These are phyloP conservation scores for Drosophila pseudoobscura DNA, from an alignment of 1,140 invertebrate genomes.

Conservation along the genomic window DNA sequence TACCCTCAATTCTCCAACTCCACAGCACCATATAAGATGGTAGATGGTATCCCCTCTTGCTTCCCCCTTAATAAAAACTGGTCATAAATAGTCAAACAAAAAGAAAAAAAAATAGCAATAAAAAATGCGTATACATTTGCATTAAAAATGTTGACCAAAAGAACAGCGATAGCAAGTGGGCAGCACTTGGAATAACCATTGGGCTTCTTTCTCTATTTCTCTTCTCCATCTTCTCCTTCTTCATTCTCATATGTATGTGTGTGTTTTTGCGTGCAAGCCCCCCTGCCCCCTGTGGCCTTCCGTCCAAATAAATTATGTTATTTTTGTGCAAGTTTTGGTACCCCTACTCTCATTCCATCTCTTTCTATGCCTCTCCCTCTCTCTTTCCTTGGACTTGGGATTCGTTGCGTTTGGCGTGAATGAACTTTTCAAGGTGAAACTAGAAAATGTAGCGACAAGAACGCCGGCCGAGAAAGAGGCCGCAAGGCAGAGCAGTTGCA, in stretches of 20 bases:
- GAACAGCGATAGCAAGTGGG: too few relatives aligned
- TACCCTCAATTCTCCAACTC: constrained; percentile 16
- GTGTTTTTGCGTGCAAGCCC: constrained; percentile 57
- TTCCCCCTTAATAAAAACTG: constrained; percentile 30
- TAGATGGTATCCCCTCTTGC: constrained; percentile 10
- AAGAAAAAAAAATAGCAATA: constrained; percentile 6
- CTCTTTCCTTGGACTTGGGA: constrained; percentile 53
- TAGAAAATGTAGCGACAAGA: constrained; percentile 73
- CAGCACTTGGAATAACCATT: too few relatives aligned
- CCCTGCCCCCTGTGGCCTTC: constrained; percentile 35
- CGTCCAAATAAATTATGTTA: constrained; percentile 78
- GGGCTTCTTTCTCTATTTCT: constrained; percentile 2
- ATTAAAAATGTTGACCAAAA: constrained; percentile 70
- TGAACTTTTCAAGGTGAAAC: constrained; percentile 83
- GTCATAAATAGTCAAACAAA: constrained; percentile 59
- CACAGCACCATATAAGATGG: constrained; percentile 15
- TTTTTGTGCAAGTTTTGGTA: constrained; percentile 79
- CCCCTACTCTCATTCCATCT: constrained; percentile 24
- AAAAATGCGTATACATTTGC: constrained; percentile 75
- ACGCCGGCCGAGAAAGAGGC: constrained; percentile 32
- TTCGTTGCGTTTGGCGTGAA: constrained; percentile 76
- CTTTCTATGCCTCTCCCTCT: constrained; percentile 7
- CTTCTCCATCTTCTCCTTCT: constrained; percentile 7
- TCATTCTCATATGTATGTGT: constrained; percentile 3
- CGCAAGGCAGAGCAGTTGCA: constrained; percentile 45